Conservation (phyloP, 2,797 vertebrate genomes). For the Spheniscus humboldti region DNA sequence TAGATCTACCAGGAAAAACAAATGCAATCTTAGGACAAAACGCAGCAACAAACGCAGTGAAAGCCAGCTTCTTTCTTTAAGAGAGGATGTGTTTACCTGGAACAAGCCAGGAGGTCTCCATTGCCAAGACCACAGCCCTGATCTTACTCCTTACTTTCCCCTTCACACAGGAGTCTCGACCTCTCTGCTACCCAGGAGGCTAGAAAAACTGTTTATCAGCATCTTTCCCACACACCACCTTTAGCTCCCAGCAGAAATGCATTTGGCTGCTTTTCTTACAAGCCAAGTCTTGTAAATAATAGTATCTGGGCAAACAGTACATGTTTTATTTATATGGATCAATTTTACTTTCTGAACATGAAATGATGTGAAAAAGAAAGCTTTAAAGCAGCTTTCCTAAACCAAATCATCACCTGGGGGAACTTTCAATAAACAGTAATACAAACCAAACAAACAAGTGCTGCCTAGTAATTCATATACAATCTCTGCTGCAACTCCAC, state of each 20-base stretch:
- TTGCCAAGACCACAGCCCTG: neutral
- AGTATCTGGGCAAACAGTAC: neutral
- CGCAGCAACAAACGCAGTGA: neutral
- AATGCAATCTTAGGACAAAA: neutral
- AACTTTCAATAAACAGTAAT: neutral
- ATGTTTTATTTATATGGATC: neutral
- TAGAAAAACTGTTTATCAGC: neutral
- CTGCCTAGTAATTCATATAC: neutral
- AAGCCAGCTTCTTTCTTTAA: neutral
- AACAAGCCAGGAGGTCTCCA: neutral
- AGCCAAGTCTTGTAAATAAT: neutral
- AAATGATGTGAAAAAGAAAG: neutral
- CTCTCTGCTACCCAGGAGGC: neutral
- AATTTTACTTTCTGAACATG: neutral
- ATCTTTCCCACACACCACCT: neutral
- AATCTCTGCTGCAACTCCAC: neutral
- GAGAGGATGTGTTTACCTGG: neutral
- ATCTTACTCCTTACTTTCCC: neutral
- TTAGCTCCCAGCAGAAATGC: neutral
- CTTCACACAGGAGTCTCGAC: neutral
- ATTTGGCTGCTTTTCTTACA: neutral
- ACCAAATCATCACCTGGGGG: neutral
- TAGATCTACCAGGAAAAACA: conserved; percentile 82
- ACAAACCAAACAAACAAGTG: neutral
- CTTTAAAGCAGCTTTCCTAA: neutral